Percentiles rank a stretch among this genome's conserved stretches.
Conservation (phyloP, 2,797 vertebrate species). For the Platyrinchus mystaceus region DNA sequence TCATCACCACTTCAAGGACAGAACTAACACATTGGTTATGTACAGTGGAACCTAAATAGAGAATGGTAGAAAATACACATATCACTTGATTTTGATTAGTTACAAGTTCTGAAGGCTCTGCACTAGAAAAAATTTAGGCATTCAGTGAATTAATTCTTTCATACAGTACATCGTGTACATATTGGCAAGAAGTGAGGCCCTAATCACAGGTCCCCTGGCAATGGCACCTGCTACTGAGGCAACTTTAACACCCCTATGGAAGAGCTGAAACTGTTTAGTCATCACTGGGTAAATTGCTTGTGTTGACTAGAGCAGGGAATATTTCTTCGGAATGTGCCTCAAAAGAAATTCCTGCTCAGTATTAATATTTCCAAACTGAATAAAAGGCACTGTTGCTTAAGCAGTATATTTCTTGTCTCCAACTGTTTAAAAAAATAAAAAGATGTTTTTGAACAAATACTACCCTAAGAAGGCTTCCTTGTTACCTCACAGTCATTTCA, state of each 20-base stretch:
- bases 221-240: conserved; percentile 8
- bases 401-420: background rate
- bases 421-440: background rate
- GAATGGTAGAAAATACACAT: background rate
- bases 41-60: background rate
- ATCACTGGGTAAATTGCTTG: conserved; percentile 35
- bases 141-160: conserved; percentile 10
- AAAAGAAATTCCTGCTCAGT: conserved; percentile 22
- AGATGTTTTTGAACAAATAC: background rate
- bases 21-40: background rate
- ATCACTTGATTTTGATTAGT: background rate
- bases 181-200: background rate
- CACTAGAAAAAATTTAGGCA: conserved; percentile 13
- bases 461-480: conserved; percentile 23
- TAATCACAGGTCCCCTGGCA: background rate
- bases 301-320: conserved; percentile 19
- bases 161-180: background rate
- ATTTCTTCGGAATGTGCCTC: conserved; percentile 51
- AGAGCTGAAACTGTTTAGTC: conserved; percentile 18
- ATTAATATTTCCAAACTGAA: conserved; percentile 12
- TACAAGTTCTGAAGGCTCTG: conserved; percentile 22
- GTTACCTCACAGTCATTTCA: background rate
- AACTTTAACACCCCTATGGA: background rate
- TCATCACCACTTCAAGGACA: background rate
- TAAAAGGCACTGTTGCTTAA: conserved; percentile 48